Evolutionary conservation across 2,113 vertebrate genomes (phyloP).

Genomic region (Eurypyga helias): DNA sequence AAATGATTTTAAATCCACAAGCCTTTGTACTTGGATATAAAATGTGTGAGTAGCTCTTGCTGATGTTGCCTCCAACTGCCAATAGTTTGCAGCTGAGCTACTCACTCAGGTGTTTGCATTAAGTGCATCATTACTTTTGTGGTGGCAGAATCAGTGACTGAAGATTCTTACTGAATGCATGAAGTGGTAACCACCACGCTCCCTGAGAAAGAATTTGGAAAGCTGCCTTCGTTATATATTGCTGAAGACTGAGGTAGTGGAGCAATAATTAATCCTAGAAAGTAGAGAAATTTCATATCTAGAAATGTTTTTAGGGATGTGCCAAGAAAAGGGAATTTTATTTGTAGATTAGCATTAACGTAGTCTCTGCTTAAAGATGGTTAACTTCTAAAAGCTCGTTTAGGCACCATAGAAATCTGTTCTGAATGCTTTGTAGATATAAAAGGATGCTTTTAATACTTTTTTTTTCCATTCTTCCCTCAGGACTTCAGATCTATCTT

Average conservation of each 20-base stretch:
- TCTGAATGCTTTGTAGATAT: not conserved
- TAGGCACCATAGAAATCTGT: not conserved
- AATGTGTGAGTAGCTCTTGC: not conserved
- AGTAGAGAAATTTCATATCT: not conserved
- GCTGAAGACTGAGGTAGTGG: not conserved
- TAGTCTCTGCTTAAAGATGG: not conserved
- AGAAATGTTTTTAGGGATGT: not conserved
- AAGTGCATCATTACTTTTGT: not conserved
- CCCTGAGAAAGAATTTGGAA: conserved; percentile 32
- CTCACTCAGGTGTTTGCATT: not conserved
- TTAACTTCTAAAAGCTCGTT: not conserved
- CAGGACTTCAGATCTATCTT: not conserved
- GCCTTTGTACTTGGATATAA: not conserved
- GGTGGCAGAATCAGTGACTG: not conserved
- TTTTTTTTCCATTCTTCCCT: not conserved
- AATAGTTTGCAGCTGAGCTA: not conserved
- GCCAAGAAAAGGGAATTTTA: not conserved
- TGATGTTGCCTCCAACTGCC: not conserved
- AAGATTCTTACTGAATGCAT: not conserved
- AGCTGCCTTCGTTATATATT: not conserved
- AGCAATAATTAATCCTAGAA: conserved; percentile 63
- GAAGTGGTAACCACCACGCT: not conserved
- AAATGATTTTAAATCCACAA: not conserved
- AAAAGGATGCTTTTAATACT: not conserved
- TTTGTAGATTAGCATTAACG: not conserved